A percentile compares a stretch with the other conserved stretches of the same genome.
Evolutionary conservation across 2,113 vertebrate genomes (phyloP).

Genomic region (Redunca redunca): DNA sequence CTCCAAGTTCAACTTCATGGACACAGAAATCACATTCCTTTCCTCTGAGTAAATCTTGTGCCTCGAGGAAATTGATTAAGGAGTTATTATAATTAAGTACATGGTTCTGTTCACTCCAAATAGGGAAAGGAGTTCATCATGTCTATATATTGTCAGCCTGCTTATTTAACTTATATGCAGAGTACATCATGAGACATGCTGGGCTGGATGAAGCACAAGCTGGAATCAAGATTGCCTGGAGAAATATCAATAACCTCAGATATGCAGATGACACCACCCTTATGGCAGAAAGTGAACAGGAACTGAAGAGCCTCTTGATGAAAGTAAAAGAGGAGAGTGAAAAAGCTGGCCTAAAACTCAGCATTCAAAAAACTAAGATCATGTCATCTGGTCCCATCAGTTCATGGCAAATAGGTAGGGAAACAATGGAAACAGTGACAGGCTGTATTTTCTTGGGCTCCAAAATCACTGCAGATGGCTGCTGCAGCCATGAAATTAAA

Average conservation of each 20-base stretch:
- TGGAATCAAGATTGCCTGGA: neutral
- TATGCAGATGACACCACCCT: neutral
- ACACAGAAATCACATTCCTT: neutral
- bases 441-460: neutral
- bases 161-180: neutral
- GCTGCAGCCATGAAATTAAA: neutral
- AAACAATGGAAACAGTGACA: neutral
- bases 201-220: neutral
- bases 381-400: neutral
- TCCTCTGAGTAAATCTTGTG: neutral
- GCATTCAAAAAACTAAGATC: neutral
- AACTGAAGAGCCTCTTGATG: neutral
- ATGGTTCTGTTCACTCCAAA: neutral
- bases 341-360: neutral
- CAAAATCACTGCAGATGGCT: neutral
- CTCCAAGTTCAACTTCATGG: slow-evolving; percentile 2
- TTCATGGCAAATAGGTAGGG: neutral
- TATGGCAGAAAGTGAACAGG: neutral
- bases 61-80: neutral
- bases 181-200: neutral
- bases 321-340: neutral
- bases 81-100: neutral
- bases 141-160: neutral
- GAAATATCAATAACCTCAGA: neutral
- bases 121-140: neutral